Base-by-base conservation (phyloP, 2,888 invertebrate species). In the Prosopocoilus inquinatus region DNA sequence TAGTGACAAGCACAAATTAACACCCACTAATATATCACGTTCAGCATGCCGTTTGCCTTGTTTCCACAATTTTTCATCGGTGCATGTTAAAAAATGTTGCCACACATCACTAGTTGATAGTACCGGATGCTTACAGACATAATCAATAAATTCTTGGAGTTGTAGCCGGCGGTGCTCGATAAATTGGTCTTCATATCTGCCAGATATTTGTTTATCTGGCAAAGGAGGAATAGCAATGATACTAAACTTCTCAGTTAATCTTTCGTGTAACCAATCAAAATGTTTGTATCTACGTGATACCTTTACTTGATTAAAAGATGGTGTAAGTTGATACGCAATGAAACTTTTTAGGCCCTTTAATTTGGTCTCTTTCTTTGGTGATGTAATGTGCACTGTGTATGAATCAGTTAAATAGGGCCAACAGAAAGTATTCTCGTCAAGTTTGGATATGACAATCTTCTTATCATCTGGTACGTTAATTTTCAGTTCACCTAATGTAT, bases 11-110 rank as follows among this genome's bases (percentile, higher is more conserved):
- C 96, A 96, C 77, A 94, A 95, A 77, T 90, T 92, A 28, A 92
- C 90, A 5, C 95, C 95, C 64, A 91, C 81, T 60, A 94, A 84
- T 67, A 92, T 90, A 76, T 99, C 98, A 70, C 90, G 91, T 77
- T 99, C 98, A 0, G 98, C 97, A 76, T 87, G 88, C 60, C 98
- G 81, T 78, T 98, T 98, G 2, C 98, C 98, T 46, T 85, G 86
- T 79, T 99, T 99, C 98, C 98, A 99, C 65, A 90, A 87, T 76
- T 96, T 96, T 68, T 96, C 97, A 79, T 98, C 97, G 5, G 94
- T 96, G 74, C 97, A 97, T 2, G 94, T 94, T 47, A 99, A 84
- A 76, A 99, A 99, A 76, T 99, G 98, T 72, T 91, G 87, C 93
- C 96, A 97, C 0, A 97, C 97, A 64, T 93, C 91, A 69, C 89